phyloP scores from a whole-genome alignment of 2,888 invertebrate genomes.

The Emmelina monodactyla region DNA sequence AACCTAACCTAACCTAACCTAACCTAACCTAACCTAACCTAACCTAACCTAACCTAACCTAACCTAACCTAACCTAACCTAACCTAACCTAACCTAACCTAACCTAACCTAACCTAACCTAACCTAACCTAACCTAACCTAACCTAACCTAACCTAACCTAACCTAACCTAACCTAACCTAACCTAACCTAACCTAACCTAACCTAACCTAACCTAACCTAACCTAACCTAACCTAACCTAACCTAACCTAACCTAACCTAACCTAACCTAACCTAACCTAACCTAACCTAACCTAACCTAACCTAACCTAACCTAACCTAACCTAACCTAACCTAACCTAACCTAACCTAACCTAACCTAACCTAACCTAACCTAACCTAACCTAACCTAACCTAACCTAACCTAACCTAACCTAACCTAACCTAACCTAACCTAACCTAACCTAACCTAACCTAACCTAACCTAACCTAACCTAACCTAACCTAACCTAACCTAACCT shows the following conservation, averaged over 20 bases:
- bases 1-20: conserved; percentile 8
- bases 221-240: conserved; percentile 11
- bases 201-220: conserved; percentile 14
- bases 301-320: conserved; percentile 16
- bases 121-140: conserved; percentile 2
- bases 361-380: conserved; percentile 14
- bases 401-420: conserved; percentile 16
- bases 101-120: conserved; percentile 3
- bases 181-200: conserved; percentile 12
- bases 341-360: conserved; percentile 12
- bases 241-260: conserved; percentile 7
- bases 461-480: conserved; percentile 16
- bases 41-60: conserved; percentile 6
- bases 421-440: conserved; percentile 16
- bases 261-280: conserved; percentile 10
- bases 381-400: conserved; percentile 15
- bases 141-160: conserved; percentile 7
- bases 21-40: conserved; percentile 5
- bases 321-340: conserved; percentile 13
- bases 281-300: conserved; percentile 12
- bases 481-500: conserved; percentile 16
- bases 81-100: conserved; percentile 3
- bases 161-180: conserved; percentile 11
- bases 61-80: conserved; percentile 5
- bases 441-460: conserved; percentile 16